Evolutionary conservation across 2,888 invertebrate species (phyloP), one percentile per base, ranked within the genome.

Genomic region (Thymelicus sylvestris): DNA sequence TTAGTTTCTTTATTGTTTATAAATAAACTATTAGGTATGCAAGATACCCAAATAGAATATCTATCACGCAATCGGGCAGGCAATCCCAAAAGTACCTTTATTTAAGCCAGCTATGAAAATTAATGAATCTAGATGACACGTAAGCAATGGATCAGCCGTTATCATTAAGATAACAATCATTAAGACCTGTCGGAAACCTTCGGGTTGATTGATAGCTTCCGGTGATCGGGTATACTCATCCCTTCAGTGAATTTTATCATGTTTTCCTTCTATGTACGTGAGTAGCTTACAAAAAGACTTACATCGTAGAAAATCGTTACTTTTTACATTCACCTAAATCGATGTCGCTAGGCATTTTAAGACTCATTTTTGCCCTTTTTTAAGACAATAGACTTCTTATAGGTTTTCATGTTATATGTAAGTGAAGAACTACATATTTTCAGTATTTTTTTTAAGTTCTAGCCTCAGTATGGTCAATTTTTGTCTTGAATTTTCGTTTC

Each of bases 121-220:
- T 57, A 57, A 57, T 57, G 57, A 57, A 38, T 7, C 57, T 38
- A 57, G 13, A 57, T 38, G 57, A 57, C 57, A 57, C 31, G 57
- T 57, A 57, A 57, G 57, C 31, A 57, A 6, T 57, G 31, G 13
- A 13, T 38, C 57, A 13, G 7, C 38, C 57, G 57, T 57, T 57
- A 57, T 57, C 57, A 57, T 57, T 13, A 57, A 57, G 57, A 57
- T 57, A 57, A 57, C 57, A 57, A 57, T 57, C 57, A 57, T 57
- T 57, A 13, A 57, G 57, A 5, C 57, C 24, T 57, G 57, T 57
- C 31, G 31, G 57, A 31, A 55, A 57, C 57, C 57, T 38, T 38
- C 13, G 13, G 13, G 13, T 57, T 38, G 57, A 57, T 57, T 57
- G 57, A 57, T 57, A 38, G 57, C 57, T 57, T 57, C 57, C 57